Evolutionary conservation across 2,888 invertebrate species (phyloP).

Genomic region (Adelphocoris suturalis): DNA sequence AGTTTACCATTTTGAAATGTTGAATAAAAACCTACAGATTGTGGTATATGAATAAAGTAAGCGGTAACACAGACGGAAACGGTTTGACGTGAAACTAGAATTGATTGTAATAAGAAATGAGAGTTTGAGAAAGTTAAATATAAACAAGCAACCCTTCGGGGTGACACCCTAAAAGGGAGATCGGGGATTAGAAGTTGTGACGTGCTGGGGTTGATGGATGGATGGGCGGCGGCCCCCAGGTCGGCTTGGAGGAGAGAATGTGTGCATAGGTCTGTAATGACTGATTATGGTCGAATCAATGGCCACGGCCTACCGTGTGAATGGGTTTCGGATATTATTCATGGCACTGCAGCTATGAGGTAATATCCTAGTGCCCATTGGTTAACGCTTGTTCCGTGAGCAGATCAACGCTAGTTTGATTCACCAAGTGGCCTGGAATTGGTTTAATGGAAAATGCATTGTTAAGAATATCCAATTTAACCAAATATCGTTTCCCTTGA

Average conservation of each 20-base stretch:
- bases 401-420: too few species aligned
- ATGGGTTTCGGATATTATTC: slow-evolving; percentile 34
- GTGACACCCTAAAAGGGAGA: slow-evolving; percentile 5
- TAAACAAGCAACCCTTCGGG: slow-evolving; percentile 5
- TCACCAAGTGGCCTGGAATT: neutral
- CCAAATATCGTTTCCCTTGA: too few species aligned
- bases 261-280: slow-evolving; percentile 59
- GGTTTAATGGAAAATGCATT: neutral
- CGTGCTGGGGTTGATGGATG: slow-evolving; percentile 50
- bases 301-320: slow-evolving; percentile 21
- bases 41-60: too few species aligned
- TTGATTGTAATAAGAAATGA: slow-evolving; percentile 37
- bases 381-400: neutral
- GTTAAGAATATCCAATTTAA: too few species aligned
- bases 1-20: too few species aligned
- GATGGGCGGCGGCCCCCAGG: neutral
- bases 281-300: slow-evolving; percentile 44
- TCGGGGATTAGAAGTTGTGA: slow-evolving; percentile 30
- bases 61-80: too few species aligned
- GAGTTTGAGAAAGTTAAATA: slow-evolving; percentile 51
- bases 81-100: too few species aligned
- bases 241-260: neutral
- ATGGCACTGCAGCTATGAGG: neutral
- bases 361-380: neutral
- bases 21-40: too few species aligned